Evolutionary conservation across 2,113 vertebrate species (phyloP).

Genomic region (Ammodytes dubius): DNA sequence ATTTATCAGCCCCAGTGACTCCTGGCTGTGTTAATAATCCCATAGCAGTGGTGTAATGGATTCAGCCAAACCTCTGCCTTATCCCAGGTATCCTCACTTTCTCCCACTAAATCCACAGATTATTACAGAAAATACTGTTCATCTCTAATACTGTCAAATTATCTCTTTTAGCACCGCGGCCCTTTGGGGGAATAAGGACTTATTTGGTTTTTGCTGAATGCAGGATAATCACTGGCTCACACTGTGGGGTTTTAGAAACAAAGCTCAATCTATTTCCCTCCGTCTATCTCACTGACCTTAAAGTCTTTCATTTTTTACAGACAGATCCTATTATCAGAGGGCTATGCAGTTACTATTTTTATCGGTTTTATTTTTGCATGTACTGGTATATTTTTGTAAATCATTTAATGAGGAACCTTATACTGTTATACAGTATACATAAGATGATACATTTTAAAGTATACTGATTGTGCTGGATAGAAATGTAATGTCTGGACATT

Average conservation of each 20-base stretch:
- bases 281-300: slow-evolving; percentile 36
- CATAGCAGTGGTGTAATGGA: slow-evolving; percentile 74
- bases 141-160: slow-evolving; percentile 82
- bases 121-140: slow-evolving; percentile 82
- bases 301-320: slow-evolving; percentile 20
- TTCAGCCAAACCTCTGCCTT: slow-evolving; percentile 78
- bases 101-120: slow-evolving; percentile 81
- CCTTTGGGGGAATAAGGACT: slow-evolving; percentile 79
- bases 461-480: neutral
- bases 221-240: slow-evolving; percentile 71
- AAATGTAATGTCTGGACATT: neutral
- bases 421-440: neutral
- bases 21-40: slow-evolving; percentile 82
- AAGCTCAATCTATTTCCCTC: slow-evolving; percentile 34
- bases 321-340: neutral
- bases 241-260: slow-evolving; percentile 52
- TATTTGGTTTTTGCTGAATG: slow-evolving; percentile 75
- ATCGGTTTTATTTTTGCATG: neutral
- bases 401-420: neutral
- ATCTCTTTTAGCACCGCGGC: slow-evolving; percentile 74
- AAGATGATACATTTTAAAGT: neutral
- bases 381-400: neutral
- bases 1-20: slow-evolving; percentile 83
- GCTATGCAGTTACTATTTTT: neutral
- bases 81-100: slow-evolving; percentile 81